phyloP scores from a whole-genome alignment of 2,888 invertebrate genomes.

The Ommatoiulus sabulosus region DNA sequence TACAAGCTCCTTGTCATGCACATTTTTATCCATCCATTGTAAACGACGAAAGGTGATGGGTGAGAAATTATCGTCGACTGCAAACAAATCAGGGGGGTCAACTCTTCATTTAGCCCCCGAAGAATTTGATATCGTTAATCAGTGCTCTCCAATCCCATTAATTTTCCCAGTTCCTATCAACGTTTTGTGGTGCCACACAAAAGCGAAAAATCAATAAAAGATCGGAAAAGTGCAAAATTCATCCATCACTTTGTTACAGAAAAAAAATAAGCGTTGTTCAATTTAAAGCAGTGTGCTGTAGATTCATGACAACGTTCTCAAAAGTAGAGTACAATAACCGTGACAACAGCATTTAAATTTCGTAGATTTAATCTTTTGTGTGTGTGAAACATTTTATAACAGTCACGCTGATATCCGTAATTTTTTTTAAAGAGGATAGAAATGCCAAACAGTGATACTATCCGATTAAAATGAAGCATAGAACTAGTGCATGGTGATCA shows the following conservation, averaged over 20 bases:
- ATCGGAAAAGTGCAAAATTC: conserved; percentile 24
- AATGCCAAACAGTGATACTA: neutral
- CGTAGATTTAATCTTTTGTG: neutral
- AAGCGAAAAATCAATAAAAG: conserved; percentile 19
- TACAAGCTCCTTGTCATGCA: neutral
- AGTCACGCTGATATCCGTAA: neutral
- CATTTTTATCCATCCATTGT: neutral
- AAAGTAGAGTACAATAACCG: neutral
- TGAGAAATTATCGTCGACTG: conserved; percentile 11
- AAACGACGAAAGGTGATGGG: neutral
- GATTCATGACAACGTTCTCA: neutral
- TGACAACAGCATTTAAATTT: conserved; percentile 15
- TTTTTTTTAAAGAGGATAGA: neutral
- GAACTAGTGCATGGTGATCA: no score
- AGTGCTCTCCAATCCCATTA: conserved; percentile 13
- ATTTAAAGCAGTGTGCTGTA: neutral
- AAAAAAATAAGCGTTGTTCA: conserved; percentile 4
- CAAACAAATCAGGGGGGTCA: conserved; percentile 34
- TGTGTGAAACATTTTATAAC: no score
- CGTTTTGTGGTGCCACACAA: conserved; percentile 18
- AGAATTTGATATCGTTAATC: conserved; percentile 34
- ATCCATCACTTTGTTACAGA: conserved; percentile 27
- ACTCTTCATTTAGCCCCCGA: neutral
- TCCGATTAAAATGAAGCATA: no score
- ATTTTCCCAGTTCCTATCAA: conserved; percentile 32